Evolutionary conservation across 2,797 vertebrate genomes (phyloP).

Genomic region (Cossypha caffra): DNA sequence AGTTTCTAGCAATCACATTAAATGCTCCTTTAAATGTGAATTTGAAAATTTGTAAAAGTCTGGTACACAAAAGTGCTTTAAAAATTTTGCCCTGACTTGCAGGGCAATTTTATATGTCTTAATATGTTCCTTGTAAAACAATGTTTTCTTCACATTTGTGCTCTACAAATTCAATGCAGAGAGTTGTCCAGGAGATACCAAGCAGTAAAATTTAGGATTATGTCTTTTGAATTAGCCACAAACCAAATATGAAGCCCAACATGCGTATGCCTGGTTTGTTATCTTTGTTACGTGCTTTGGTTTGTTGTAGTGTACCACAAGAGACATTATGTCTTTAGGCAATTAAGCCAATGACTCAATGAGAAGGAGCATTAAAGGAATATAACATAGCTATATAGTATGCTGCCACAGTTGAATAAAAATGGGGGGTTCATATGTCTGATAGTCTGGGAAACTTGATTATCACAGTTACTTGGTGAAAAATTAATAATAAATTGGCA

Average conservation of each 20-base stretch:
- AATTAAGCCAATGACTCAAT: fast-evolving
- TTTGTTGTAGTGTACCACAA: neutral
- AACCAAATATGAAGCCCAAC: neutral
- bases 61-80: neutral
- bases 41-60: neutral
- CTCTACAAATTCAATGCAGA: neutral
- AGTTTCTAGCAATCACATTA: neutral
- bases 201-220: neutral
- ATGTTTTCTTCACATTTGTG: neutral
- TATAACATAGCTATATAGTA: neutral
- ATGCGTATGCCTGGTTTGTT: neutral
- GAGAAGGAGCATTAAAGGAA: neutral
- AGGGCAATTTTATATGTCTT: neutral
- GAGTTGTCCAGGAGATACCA: neutral
- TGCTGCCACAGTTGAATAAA: neutral
- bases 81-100: neutral
- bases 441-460: neutral
- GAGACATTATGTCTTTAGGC: neutral
- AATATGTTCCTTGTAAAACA: neutral
- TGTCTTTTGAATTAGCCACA: neutral
- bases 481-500: neutral
- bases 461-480: neutral
- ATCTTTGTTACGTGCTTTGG: neutral
- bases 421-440: neutral
- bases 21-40: constrained; percentile 11